Base-by-base conservation (phyloP, 2,888 invertebrate species). In the Augochlorella aurata region DNA sequence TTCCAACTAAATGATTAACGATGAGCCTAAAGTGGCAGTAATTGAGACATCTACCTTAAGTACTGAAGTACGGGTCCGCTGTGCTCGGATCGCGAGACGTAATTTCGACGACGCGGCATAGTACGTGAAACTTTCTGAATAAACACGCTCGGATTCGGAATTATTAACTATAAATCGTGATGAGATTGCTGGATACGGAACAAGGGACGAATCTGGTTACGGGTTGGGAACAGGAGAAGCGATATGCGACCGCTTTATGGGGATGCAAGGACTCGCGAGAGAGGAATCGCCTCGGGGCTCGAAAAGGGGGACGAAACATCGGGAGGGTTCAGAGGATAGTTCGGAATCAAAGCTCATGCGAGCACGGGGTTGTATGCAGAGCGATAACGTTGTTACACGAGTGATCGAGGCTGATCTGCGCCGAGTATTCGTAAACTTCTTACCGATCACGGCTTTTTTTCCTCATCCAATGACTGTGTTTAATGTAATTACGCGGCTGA, bases 371-470 rank as follows among this genome's bases (percentile, higher is more conserved):
- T 65, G 74, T 76, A 72, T 69, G 73, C 75, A 75, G 71, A 21
- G 29, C 52, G 71, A 83, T 81, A 86, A 88, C 84, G 77, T 68
- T 44, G 80, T 85, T 82, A 88, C 79, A 77, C 78, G 81, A 86
- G 81, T 80, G 87, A 88, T 83, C 69, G 81, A 81, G 82, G 76
- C 83, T 82, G 83, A 87, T 79, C 81, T 85, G 79, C 38, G 65
- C 63, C 69, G 78, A 77, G 79, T 72, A 85, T 87, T 82, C 83
- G 75, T 73, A 79, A 88, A 87, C 80, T 88, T 85, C 82, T 85
- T 85, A 73, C 74, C 38, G 78, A 81, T 86, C 80, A 69, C 75
- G 72, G 71, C 61, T 38, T 69, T 44, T 68, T 70, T 63, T 77
- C 61, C 78, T 79, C 82, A 72, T 69, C 24, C 58, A 54, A 54